Evolutionary conservation across 2,888 invertebrate species (phyloP).

Genomic region (Morpho helenor): DNA sequence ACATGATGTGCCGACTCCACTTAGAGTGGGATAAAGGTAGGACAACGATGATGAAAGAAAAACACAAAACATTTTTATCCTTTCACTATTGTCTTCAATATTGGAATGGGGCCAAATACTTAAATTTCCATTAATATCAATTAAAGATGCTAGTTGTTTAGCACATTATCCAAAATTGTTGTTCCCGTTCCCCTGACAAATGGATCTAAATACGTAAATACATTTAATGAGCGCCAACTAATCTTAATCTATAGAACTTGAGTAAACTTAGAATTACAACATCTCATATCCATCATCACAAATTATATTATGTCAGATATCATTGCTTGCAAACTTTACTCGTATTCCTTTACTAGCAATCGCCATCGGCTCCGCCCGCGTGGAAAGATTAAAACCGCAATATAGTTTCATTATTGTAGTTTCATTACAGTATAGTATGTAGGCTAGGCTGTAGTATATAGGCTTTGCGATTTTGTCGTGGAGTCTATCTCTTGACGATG

Average conservation of each 20-base stretch:
- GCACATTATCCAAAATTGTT: background rate
- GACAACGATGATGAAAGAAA: too few relatives aligned
- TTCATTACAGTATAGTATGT: too few relatives aligned
- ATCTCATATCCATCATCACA: conserved; percentile 4
- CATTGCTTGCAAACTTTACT: background rate
- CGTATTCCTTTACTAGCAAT: background rate
- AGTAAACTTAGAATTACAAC: conserved; percentile 1
- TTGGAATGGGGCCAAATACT: background rate
- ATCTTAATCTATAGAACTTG: conserved; percentile 4
- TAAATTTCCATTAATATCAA: conserved; percentile 1
- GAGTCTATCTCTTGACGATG: too few relatives aligned
- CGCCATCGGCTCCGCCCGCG: too few relatives aligned
- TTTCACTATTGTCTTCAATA: background rate
- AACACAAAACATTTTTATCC: too few relatives aligned
- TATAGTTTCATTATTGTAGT: too few relatives aligned
- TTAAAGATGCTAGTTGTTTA: background rate
- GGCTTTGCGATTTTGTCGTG: too few relatives aligned
- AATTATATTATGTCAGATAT: conserved; percentile 2
- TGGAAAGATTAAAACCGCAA: background rate
- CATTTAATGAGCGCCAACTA: background rate
- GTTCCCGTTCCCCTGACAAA: conserved; percentile 3
- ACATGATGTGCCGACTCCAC: too few relatives aligned
- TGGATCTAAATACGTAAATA: background rate
- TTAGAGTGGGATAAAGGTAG: too few relatives aligned
- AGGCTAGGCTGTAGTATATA: too few relatives aligned